Evolutionary conservation across 2,113 vertebrate genomes (phyloP).

Genomic region (Raja brachyura): DNA sequence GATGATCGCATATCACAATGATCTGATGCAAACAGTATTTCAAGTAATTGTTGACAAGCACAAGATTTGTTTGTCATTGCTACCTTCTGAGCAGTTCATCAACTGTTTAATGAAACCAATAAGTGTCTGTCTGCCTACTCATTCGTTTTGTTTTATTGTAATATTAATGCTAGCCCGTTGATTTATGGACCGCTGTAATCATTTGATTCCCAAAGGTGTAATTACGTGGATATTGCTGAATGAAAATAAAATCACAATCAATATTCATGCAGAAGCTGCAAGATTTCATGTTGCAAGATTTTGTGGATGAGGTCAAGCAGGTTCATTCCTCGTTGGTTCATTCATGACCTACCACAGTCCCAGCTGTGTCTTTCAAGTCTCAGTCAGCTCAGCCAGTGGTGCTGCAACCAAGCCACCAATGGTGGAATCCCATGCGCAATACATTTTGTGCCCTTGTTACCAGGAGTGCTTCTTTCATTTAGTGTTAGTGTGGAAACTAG

Average conservation of each 20-base stretch:
- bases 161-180: not conserved
- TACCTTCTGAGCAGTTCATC: not conserved
- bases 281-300: not conserved
- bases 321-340: too few species aligned
- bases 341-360: too few species aligned
- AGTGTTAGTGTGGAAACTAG: too few species aligned
- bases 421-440: too few species aligned
- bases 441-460: too few species aligned
- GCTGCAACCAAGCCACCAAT: too few species aligned
- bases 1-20: not conserved
- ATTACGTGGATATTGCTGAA: not conserved
- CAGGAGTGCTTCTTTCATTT: too few species aligned
- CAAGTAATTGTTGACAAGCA: not conserved
- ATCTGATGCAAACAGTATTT: not conserved
- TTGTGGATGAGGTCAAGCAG: too few species aligned
- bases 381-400: too few species aligned
- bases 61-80: not conserved
- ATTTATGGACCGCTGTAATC: not conserved
- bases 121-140: not conserved
- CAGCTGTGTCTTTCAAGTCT: too few species aligned
- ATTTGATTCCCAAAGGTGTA: not conserved
- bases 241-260: not conserved
- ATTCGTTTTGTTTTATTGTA: not conserved
- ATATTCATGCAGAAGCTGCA: not conserved
- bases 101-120: not conserved